These are phyloP conservation scores for Yponomeuta cagnagella DNA, from an alignment of 2,888 invertebrate genomes.

Conservation along the genomic window DNA sequence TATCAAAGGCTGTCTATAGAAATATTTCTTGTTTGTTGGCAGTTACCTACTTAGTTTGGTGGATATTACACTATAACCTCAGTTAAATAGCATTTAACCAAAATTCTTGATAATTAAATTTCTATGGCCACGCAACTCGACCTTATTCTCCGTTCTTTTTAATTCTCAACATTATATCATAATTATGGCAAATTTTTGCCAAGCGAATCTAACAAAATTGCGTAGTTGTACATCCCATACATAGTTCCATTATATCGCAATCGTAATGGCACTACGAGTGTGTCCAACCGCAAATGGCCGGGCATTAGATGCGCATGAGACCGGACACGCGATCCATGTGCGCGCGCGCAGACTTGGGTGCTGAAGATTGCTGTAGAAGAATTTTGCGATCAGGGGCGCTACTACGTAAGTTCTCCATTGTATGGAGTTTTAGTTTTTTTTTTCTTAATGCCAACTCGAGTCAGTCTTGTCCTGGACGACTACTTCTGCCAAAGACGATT, in stretches of 20 bases:
- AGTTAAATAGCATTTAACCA: too few relatives aligned
- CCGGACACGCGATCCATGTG: slow-evolving; percentile 50
- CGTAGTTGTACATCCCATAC: slow-evolving; percentile 26
- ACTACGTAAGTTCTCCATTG: too few relatives aligned
- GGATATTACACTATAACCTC: too few relatives aligned
- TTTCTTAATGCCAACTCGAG: too few relatives aligned
- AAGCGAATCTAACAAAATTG: neutral
- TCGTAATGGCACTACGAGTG: slow-evolving; percentile 30
- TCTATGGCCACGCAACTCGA: neutral
- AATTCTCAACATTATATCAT: neutral
- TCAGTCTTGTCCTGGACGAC: too few relatives aligned
- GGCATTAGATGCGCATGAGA: slow-evolving; percentile 45
- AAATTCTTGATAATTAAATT: too few relatives aligned
- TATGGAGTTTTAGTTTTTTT: too few relatives aligned
- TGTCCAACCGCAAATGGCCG: slow-evolving; percentile 56
- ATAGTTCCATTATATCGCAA: slow-evolving; percentile 30
- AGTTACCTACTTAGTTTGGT: too few relatives aligned
- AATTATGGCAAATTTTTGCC: neutral
- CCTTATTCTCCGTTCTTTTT: neutral
- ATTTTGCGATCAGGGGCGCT: neutral
- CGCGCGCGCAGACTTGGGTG: slow-evolving; percentile 14
- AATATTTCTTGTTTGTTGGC: too few relatives aligned
- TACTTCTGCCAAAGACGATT: too few relatives aligned
- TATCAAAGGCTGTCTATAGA: too few relatives aligned
- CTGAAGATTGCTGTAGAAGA: neutral